Percentiles rank a stretch among this genome's conserved stretches.
Conservation (phyloP, 1,140 invertebrate species). For the Tetramorium parvispinum region DNA sequence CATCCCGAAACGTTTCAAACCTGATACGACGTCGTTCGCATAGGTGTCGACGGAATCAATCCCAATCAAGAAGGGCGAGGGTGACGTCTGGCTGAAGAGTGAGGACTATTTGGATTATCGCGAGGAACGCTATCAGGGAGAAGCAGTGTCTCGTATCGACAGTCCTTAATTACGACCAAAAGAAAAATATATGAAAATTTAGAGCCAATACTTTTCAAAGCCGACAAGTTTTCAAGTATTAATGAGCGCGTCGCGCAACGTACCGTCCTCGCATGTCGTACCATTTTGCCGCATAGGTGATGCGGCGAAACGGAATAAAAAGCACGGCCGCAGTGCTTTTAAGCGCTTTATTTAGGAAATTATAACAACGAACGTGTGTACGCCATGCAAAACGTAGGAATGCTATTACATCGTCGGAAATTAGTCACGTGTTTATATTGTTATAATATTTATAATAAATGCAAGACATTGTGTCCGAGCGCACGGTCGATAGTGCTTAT, state of each 20-base stretch:
- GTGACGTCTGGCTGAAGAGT: conserved; percentile 3
- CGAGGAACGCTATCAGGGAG: conserved; percentile 47
- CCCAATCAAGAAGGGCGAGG: conserved; percentile 60
- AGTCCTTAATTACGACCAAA: not conserved
- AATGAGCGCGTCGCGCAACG: not conserved
- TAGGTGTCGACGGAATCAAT: conserved; percentile 69
- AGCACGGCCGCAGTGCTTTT: conserved; percentile 40
- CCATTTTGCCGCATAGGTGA: not conserved
- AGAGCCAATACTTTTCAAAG: no score
- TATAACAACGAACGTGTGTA: conserved; percentile 68
- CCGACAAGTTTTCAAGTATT: no score
- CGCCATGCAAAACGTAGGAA: conserved; percentile 62
- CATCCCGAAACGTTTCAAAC: not conserved
- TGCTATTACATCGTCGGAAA: conserved; percentile 44
- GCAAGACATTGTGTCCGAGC: conserved; percentile 10
- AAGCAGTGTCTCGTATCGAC: not conserved
- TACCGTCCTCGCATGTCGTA: not conserved
- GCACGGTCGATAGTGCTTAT: conserved; percentile 32
- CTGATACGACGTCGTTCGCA: not conserved
- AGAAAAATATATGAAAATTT: not conserved
- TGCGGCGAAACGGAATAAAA: conserved; percentile 24
- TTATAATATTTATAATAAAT: conserved; percentile 53
- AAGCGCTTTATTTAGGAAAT: conserved; percentile 77
- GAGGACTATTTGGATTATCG: conserved; percentile 62
- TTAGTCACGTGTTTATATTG: conserved; percentile 45